Base-by-base conservation (phyloP, 2,888 invertebrate genomes). In the Tetheella fluctuosa region DNA sequence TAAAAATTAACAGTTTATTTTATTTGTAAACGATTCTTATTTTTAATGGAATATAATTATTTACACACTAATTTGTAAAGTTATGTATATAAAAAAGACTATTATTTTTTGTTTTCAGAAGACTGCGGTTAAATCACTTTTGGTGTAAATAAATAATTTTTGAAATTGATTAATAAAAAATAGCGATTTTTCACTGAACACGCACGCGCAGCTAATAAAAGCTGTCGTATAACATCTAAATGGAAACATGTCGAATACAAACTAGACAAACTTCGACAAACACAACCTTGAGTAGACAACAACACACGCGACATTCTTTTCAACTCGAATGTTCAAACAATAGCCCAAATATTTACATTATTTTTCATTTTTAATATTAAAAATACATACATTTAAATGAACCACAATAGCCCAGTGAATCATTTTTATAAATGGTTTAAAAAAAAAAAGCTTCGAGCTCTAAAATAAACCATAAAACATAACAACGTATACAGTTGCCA, bases 361-460 rank as follows among this genome's bases (percentile, higher is more conserved):
- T 74, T 82, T 86, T 89, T 80, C 73, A 70, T 65, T 83, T 85
- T 77, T 84, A 72, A 83, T 75, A 68, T 73, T 70, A 74, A 80
- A n/a, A n/a, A 74, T 70, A 75, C 64, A 66, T 10, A 20, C 48
- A 48, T 48, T 48, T 73, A 76, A 79, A 78, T 73, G 73, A 85
- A 81, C 81, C 80, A 85, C 90, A 91, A 92, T 92, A 92, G 92
- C 92, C 92, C 92, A 87, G 86, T 81, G 75, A 82, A 86, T 83
- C 80, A 84, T 88, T 86, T 73, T 73, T 63, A n/a, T n/a, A 80
- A 55, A 84, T 83, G 85, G 84, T 85, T 79, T 69, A 71, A 74
- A 72, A 34, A 71, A 74, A 72, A 34, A 13, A 34, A 5, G 66
- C 70, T 64, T 64, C 61, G 77, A 73, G 83, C 79, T 77, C 63